Conservation (phyloP, 1,140 invertebrate species). For the Penaeus vannamei region DNA sequence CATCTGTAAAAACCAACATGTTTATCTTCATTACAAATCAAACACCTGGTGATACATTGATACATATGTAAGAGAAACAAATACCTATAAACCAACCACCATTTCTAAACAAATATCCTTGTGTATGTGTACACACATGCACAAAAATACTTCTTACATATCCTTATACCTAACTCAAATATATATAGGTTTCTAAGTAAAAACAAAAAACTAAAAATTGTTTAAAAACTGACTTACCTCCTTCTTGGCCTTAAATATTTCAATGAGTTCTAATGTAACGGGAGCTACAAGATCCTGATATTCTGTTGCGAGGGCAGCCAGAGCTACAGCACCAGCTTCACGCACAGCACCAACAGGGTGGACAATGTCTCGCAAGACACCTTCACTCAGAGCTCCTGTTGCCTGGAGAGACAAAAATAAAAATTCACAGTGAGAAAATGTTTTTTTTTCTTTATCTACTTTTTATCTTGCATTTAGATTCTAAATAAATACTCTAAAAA, state of each 20-base stretch:
- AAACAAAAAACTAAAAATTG: background rate
- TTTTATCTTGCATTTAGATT: no score
- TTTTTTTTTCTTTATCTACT: no score
- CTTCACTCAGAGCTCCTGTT: constrained; percentile 60
- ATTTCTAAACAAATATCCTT: background rate
- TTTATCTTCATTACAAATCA: no score
- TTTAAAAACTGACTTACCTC: constrained; percentile 41
- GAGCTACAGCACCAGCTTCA: constrained; percentile 57
- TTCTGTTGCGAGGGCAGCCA: constrained; percentile 61
- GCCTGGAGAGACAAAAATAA: constrained; percentile 9
- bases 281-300: constrained; percentile 52
- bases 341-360: constrained; percentile 62
- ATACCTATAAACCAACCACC: background rate
- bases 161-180: background rate
- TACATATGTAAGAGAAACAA: no score
- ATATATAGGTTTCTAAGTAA: background rate
- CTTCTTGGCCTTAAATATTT: constrained; percentile 63
- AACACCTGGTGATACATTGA: no score
- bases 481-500: no score
- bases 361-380: constrained; percentile 49
- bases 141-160: no score
- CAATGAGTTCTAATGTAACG: constrained; percentile 60
- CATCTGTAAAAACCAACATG: constrained; percentile 74
- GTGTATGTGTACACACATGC: background rate
- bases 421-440: no score